Evolutionary conservation across 1,140 invertebrate genomes (phyloP), one percentile per base, ranked within the genome.

Genomic region (Dendrolimus punctatus): DNA sequence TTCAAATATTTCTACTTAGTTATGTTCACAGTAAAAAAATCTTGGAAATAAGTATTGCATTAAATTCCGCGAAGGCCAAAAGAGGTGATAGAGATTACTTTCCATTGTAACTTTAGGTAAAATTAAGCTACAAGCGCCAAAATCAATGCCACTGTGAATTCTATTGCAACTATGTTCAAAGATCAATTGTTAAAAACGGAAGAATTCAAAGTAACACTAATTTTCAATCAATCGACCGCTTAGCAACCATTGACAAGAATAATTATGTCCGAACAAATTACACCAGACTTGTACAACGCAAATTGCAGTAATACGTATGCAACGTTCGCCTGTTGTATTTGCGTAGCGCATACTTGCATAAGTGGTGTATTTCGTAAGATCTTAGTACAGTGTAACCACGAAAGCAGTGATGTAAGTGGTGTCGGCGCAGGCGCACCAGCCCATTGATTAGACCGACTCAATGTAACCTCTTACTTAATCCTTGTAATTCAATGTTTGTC

Each of bases 401-500:
- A 82, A 82, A 80, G 79, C 66, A 53, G 52, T 84, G 75, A 84
- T 71, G 79, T 70, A 84, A 84, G 58, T 39, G 48, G 40, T 10
- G 23, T 5, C 49, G 57, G 66, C 71, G 60, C 60, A 36, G 55
- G 57, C 66, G 63, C 68, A 43, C 65, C 49, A 40, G 68, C 58
- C 77, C 80, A 84, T 84, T 84, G 79, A 84, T 81, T 82, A 82
- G 70, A 73, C 58, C 41, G 48, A 51, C 67, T 78, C 71, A 81
- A 80, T 81, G 75, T 75, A 76, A 73, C 71, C 63, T 58, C 70
- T 80, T 82, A 76, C 72, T 72, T 75, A 76, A 79, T 76, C 53
- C 72, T 50, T 61, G 51, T 61, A 50, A 63, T 63, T 64, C 48
- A 40, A 62, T 45, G n/a, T 45, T 9, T 45, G 6, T 9, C 8